Base-by-base conservation (phyloP, 2,888 invertebrate genomes). In the Aricia artaxerxes region DNA sequence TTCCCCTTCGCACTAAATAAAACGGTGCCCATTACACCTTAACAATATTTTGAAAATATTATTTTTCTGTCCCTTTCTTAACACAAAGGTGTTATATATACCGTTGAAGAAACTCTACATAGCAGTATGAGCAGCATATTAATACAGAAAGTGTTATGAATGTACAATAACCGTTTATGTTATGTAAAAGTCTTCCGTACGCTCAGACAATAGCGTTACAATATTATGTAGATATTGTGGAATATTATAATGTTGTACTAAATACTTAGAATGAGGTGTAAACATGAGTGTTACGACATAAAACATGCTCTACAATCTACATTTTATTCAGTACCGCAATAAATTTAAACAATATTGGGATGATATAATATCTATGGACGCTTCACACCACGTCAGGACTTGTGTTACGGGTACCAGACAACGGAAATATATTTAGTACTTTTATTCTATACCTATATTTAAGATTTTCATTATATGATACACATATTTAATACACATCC, bases 131-230 rank as follows among this genome's bases (percentile, higher is more conserved):
- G 13, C 69, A 6, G 5, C 35, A 69, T 69, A 69, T 69, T 69
- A 69, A 38, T 35, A 38, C 69, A 69, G 69, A 69, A 69, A 69
- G 69, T 38, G 69, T 69, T 38, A 69, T 38, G 35, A 69, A 69
- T 69, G 35, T 69, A 35, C 38, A 69, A 24, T 35, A 38, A 69
- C 35, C 69, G 35, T 69, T 69, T 69, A 69, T 69, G 35, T 69
- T 69, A 69, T 16, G 35, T 69, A 69, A 64, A 64, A 38, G 35
- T 69, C 13, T 69, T 69, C 69, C 13, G 69, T 69, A 69, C 13
- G 13, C 69, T 38, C 69, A 35, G 24, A 69, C 69, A 69, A 35
- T 69, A 69, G 16, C 11, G 4, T 35, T 4, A 35, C 31, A 13
- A 4, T 69, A 69, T 31, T 64, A 64, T 64, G 24, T 24, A 24